Evolutionary conservation across 2,113 vertebrate species (phyloP).

Genomic region (Perca flavescens): DNA sequence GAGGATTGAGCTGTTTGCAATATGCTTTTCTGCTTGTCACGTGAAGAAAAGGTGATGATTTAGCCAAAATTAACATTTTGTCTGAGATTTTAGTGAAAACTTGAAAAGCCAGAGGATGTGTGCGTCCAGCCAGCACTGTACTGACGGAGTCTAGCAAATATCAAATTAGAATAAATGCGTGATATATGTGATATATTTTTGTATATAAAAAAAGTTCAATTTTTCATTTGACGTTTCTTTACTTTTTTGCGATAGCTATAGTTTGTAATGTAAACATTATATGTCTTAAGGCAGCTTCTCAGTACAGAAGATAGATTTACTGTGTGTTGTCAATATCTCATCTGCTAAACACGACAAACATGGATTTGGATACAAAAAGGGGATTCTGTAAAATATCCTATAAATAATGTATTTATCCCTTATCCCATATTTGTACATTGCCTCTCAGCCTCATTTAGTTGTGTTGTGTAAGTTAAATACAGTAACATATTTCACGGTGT

Average conservation of each 20-base stretch:
- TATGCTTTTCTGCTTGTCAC: constrained; percentile 78
- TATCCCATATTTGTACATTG: constrained; percentile 92
- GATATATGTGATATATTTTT: constrained; percentile 93
- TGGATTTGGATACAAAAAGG: constrained; percentile 84
- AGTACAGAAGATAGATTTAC: constrained; percentile 88
- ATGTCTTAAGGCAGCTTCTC: constrained; percentile 95
- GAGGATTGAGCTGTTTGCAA: constrained; percentile 81
- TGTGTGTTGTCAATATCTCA: constrained; percentile 90
- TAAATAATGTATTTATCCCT: constrained; percentile 99
- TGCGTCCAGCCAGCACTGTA: constrained; percentile 88
- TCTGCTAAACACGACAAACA: constrained; percentile 87
- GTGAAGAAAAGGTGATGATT: constrained; percentile 68
- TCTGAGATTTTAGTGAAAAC: constrained; percentile 70
- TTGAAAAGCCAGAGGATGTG: constrained; percentile 80
- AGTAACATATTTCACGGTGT: constrained; percentile 88
- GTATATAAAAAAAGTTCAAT: constrained; percentile 88
- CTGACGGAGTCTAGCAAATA: constrained; percentile 89
- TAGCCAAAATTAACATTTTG: constrained; percentile 69
- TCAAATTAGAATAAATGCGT: constrained; percentile 86
- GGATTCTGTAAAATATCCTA: constrained; percentile 96
- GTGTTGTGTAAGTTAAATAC: constrained; percentile 93
- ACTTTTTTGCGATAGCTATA: constrained; percentile 92
- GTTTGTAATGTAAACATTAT: constrained; percentile 95
- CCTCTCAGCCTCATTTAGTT: constrained; percentile 88
- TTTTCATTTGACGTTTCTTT: constrained; percentile 82